These are phyloP conservation scores for Oxytorus armatus DNA, from an alignment of 2,888 invertebrate genomes.

Conservation along the genomic window DNA sequence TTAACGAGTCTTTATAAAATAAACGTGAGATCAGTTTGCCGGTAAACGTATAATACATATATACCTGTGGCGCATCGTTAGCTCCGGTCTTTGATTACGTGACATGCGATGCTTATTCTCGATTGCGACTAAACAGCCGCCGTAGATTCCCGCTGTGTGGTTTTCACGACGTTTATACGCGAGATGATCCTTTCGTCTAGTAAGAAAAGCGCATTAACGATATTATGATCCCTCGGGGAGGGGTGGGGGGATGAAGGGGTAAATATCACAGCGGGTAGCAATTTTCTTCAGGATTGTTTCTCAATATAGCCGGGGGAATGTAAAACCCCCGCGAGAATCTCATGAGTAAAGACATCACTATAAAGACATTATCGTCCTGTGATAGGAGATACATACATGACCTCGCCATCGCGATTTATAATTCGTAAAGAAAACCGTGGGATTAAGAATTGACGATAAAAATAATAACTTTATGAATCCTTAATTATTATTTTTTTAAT, in stretches of 20 bases:
- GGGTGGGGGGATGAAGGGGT: slow-evolving; percentile 1
- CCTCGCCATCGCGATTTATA: slow-evolving; percentile 11
- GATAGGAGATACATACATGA: slow-evolving; percentile 15
- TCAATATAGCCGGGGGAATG: slow-evolving; percentile 40
- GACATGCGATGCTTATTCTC: slow-evolving; percentile 54
- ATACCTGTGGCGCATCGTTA: slow-evolving; percentile 45
- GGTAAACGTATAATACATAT: too few species aligned
- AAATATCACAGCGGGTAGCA: slow-evolving; percentile 58
- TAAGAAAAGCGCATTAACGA: slow-evolving; percentile 59
- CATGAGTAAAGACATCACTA: slow-evolving; percentile 39
- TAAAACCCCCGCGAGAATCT: slow-evolving; percentile 7
- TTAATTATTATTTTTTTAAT: too few species aligned
- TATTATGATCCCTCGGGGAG: slow-evolving; percentile 40
- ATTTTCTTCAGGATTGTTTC: slow-evolving; percentile 64
- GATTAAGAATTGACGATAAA: neutral
- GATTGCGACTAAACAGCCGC: slow-evolving; percentile 50
- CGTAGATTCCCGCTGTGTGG: slow-evolving; percentile 26
- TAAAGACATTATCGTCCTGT: slow-evolving; percentile 44
- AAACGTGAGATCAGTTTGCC: slow-evolving; percentile 44
- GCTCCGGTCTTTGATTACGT: slow-evolving; percentile 45
- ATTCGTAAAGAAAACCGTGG: slow-evolving; percentile 13
- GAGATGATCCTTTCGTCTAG: slow-evolving; percentile 26
- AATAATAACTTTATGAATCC: slow-evolving; percentile 4
- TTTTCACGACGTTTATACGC: slow-evolving; percentile 19
- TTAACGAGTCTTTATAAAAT: slow-evolving; percentile 25